A percentile compares a stretch with the other conserved stretches of the same genome.
phyloP scores from a whole-genome alignment of 1,140 invertebrate species.

The Brachionus rotundiformis region DNA sequence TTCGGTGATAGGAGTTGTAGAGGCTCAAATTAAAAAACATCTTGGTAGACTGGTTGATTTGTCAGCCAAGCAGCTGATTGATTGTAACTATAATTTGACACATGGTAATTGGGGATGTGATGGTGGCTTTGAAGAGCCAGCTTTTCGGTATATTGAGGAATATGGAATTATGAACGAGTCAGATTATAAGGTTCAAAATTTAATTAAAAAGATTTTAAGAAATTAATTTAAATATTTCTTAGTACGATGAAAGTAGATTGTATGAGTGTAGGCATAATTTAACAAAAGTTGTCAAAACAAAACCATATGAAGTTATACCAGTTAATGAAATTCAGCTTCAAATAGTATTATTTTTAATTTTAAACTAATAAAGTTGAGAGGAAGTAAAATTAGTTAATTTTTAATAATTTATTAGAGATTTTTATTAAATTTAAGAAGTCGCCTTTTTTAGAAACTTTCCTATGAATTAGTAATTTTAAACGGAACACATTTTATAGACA shows the following conservation, averaged over 20 bases:
- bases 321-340: neutral
- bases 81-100: conserved; percentile 55
- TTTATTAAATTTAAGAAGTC: neutral
- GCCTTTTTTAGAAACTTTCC: no score
- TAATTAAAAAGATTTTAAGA: neutral
- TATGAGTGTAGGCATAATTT: neutral
- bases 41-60: conserved; percentile 55
- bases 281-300: neutral
- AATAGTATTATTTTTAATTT: neutral
- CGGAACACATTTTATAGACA: no score
- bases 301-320: neutral
- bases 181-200: neutral
- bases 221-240: neutral
- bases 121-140: conserved; percentile 61
- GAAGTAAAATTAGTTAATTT: no score
- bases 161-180: conserved; percentile 7
- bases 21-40: conserved; percentile 56
- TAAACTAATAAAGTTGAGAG: neutral
- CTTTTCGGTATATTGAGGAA: conserved; percentile 59
- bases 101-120: conserved; percentile 71
- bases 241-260: neutral
- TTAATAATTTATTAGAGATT: neutral
- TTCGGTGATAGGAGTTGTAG: conserved; percentile 55
- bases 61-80: conserved; percentile 58
- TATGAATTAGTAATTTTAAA: no score